Evolutionary conservation across 2,113 vertebrate genomes (phyloP).

Genomic region (Pipra filicauda): DNA sequence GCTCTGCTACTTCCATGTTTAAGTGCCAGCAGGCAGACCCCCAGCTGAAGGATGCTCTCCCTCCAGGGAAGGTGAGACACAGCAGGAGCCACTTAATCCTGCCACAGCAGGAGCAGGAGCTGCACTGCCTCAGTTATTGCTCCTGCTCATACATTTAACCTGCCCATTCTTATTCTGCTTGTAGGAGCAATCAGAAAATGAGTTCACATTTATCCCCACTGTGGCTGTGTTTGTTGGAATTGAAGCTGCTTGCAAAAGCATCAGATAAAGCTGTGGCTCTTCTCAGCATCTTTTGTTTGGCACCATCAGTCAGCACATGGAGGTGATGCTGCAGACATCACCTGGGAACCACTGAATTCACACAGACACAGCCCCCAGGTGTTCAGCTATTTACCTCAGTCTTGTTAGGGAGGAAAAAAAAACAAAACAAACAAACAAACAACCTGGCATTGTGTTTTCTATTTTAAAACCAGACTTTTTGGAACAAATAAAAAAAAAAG

Average conservation of each 20-base stretch:
- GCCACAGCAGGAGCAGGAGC: not conserved
- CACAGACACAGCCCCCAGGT: not conserved
- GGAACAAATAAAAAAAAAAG: not conserved
- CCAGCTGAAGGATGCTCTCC: fast-evolving
- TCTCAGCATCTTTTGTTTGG: not conserved
- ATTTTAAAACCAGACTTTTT: not conserved
- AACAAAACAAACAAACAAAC: not conserved
- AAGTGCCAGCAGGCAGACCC: not conserved
- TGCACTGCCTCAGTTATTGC: not conserved
- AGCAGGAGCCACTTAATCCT: not conserved
- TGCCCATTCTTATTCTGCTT: not conserved
- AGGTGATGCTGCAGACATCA: not conserved
- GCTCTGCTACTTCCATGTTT: not conserved
- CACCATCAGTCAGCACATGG: not conserved
- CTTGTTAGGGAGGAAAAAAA: not conserved
- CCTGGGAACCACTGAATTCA: not conserved
- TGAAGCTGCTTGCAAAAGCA: not conserved
- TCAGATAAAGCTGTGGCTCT: not conserved
- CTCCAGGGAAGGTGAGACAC: not conserved
- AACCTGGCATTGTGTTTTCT: not conserved
- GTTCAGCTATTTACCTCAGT: not conserved
- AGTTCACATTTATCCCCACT: not conserved
- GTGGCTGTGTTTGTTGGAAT: not conserved
- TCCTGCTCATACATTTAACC: not conserved
- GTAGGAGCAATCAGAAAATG: not conserved